Evolutionary conservation across 1,140 invertebrate genomes (phyloP).

Genomic region (Ditylenchus dipsaci): DNA sequence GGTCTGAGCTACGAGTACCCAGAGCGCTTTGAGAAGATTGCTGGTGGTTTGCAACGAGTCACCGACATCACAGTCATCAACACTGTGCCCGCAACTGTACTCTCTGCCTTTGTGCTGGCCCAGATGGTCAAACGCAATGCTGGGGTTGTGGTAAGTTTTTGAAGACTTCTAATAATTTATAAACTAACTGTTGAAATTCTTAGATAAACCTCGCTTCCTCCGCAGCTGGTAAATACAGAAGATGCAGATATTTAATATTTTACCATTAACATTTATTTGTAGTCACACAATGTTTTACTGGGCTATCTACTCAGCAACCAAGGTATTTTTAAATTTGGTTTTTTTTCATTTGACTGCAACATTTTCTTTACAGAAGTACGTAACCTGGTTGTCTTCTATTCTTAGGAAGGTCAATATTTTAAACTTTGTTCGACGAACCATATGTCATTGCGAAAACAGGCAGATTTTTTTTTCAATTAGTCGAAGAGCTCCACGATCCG

Average conservation of each 20-base stretch:
- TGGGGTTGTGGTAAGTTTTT: slow-evolving; percentile 28
- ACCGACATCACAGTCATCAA: slow-evolving; percentile 46
- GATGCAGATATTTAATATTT: too few relatives aligned
- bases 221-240: too few relatives aligned
- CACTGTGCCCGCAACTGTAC: slow-evolving; percentile 33
- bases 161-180: background rate
- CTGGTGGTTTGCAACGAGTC: slow-evolving; percentile 47
- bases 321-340: slow-evolving; percentile 29
- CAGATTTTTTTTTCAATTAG: too few relatives aligned
- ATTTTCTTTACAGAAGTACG: slow-evolving; percentile 21
- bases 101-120: slow-evolving; percentile 30
- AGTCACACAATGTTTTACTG: slow-evolving; percentile 25
- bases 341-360: background rate
- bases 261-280: too few relatives aligned
- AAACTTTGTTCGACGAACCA: too few relatives aligned
- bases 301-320: slow-evolving; percentile 52
- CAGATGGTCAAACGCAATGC: slow-evolving; percentile 33
- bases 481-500: too few relatives aligned
- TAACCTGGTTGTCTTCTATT: slow-evolving; percentile 19
- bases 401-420: slow-evolving; percentile 12
- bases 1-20: slow-evolving; percentile 55
- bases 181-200: background rate
- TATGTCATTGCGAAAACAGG: too few relatives aligned
- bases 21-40: slow-evolving; percentile 46
- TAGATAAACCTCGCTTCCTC: slow-evolving; percentile 34